A percentile compares a stretch with the other conserved stretches of the same genome.
phyloP scores from a whole-genome alignment of 92 coral and sea anemone species.

The Palythoa caribaeorum region DNA sequence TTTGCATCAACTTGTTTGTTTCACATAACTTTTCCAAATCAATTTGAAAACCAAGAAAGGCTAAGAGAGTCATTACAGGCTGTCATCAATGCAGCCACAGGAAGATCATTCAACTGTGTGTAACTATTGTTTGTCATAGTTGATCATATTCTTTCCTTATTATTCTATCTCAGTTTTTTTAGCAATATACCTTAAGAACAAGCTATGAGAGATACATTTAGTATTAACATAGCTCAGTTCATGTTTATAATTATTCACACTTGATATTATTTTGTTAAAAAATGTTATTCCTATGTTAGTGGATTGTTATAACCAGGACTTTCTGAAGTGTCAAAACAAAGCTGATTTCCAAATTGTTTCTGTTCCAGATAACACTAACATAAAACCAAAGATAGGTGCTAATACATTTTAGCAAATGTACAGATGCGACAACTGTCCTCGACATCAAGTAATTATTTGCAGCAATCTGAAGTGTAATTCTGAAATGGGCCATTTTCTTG shows the following conservation, averaged over 20 bases:
- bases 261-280: neutral
- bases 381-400: neutral
- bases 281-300: conserved; percentile 1
- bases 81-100: conserved; percentile 6
- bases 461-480: conserved; percentile 1
- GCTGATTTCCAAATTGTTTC: conserved; percentile 5
- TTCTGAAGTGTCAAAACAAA: neutral
- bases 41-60: conserved; percentile 16
- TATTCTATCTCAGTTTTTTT: too few relatives aligned
- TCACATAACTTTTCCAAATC: conserved; percentile 22
- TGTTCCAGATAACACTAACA: neutral
- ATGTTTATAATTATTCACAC: conserved; percentile 1
- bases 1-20: conserved; percentile 20
- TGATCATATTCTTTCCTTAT: too few relatives aligned
- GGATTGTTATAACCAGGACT: conserved; percentile 13
- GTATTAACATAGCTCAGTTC: neutral
- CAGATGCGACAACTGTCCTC: conserved; percentile 3
- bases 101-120: conserved; percentile 26
- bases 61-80: neutral
- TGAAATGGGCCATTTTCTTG: neutral
- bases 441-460: conserved; percentile 6
- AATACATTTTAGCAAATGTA: neutral
- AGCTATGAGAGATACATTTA: conserved; percentile 3
- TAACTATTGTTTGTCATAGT: conserved; percentile 9
- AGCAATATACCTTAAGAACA: conserved; percentile 1